Conservation (phyloP, 1,140 invertebrate genomes). For the Penaeus japonicus region DNA sequence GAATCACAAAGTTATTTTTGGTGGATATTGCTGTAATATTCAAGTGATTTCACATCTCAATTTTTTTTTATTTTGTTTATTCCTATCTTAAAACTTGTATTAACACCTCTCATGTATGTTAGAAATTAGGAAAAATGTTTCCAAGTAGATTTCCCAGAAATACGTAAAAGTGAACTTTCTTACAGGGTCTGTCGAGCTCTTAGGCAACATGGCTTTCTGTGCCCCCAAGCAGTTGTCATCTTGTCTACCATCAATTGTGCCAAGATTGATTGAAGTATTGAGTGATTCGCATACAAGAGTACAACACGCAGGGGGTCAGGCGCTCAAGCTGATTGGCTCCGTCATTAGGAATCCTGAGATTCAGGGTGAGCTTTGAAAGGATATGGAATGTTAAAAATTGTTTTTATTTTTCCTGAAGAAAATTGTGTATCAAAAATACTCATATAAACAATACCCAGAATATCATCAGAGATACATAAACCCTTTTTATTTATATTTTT, state of each 20-base stretch:
- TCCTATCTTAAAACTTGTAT: background rate
- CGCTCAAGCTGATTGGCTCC: constrained; percentile 94
- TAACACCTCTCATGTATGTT: background rate
- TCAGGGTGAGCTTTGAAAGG: constrained; percentile 57
- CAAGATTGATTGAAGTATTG: constrained; percentile 96
- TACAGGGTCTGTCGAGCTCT: constrained; percentile 89
- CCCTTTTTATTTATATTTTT: background rate
- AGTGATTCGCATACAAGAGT: constrained; percentile 98
- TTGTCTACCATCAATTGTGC: constrained; percentile 96
- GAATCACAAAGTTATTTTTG: too few relatives aligned
- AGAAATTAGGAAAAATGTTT: background rate
- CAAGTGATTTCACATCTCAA: too few relatives aligned
- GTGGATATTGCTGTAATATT: too few relatives aligned
- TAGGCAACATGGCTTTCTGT: constrained; percentile 98
- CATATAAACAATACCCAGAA: too few relatives aligned
- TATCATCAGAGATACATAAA: too few relatives aligned
- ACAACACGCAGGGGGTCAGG: constrained; percentile 95
- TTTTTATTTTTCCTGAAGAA: too few relatives aligned
- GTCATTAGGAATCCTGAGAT: constrained; percentile 99
- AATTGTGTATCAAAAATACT: too few relatives aligned
- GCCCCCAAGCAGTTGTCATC: constrained; percentile 98
- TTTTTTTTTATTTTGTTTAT: too few relatives aligned
- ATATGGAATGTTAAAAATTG: background rate
- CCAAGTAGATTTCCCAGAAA: background rate
- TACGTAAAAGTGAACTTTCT: background rate